phyloP scores from a whole-genome alignment of 2,113 vertebrate genomes.

The Lucifuga dentata region DNA sequence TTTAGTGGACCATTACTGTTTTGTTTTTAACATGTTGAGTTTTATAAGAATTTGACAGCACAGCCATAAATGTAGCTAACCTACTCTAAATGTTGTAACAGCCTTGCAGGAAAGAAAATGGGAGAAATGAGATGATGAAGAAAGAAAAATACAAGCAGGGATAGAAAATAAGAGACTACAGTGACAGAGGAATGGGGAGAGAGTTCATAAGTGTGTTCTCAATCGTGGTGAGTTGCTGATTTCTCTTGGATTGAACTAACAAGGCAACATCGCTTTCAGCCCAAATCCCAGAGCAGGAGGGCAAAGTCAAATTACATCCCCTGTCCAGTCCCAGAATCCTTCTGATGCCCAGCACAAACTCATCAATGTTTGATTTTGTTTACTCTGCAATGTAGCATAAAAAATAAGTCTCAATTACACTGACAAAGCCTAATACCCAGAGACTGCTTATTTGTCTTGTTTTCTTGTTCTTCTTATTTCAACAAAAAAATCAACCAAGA shows the following conservation, averaged over 20 bases:
- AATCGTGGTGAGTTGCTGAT: conserved; percentile 41
- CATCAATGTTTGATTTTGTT: conserved; percentile 78
- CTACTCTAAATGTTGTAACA: background rate
- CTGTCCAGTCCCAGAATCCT: conserved; percentile 44
- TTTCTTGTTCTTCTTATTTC: too few species aligned
- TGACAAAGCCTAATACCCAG: conserved; percentile 6
- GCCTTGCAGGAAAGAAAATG: conserved; percentile 1
- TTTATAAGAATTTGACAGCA: conserved; percentile 10
- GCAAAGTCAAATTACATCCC: conserved; percentile 58
- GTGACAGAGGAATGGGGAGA: background rate
- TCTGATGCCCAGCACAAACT: conserved; percentile 61
- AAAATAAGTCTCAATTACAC: conserved; percentile 61
- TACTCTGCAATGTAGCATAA: conserved; percentile 51
- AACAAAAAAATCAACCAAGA: too few species aligned
- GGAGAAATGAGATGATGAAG: conserved; percentile 5
- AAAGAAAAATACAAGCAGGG: conserved; percentile 6
- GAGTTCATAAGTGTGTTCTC: conserved; percentile 59
- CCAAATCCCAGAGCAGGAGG: conserved; percentile 46
- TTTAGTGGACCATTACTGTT: conserved; percentile 1
- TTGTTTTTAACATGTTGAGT: conserved; percentile 33
- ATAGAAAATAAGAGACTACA: conserved; percentile 3
- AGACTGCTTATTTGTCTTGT: too few species aligned
- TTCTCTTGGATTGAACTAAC: conserved; percentile 57
- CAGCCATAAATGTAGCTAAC: background rate
- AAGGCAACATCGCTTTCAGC: conserved; percentile 39